Conservation (phyloP, 1,140 invertebrate genomes). For the Tribolium madens region DNA sequence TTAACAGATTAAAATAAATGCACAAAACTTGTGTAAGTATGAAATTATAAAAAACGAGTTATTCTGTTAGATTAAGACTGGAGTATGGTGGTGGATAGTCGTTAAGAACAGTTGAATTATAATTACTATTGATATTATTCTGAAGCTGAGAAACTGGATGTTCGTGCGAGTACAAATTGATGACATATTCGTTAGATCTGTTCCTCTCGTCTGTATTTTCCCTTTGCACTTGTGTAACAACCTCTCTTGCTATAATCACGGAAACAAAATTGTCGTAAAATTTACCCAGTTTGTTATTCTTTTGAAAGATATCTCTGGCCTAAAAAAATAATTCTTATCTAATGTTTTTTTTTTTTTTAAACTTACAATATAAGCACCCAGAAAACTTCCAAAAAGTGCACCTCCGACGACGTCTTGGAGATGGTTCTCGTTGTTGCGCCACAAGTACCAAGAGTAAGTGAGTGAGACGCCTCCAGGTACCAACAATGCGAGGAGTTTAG, state of each 20-base stretch:
- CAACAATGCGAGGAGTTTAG: background rate
- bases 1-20: no score
- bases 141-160: background rate
- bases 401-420: conserved; percentile 1
- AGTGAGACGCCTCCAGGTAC: background rate
- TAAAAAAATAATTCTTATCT: background rate
- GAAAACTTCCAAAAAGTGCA: background rate
- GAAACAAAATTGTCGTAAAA: background rate
- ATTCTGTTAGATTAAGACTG: background rate
- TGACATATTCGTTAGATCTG: background rate
- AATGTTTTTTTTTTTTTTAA: background rate
- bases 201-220: background rate
- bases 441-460: background rate
- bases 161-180: background rate
- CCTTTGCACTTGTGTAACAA: background rate
- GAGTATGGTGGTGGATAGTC: conserved; percentile 3
- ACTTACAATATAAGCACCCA: background rate
- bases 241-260: background rate
- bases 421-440: conserved; percentile 6
- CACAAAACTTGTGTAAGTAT: no score
- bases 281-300: background rate
- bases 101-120: background rate
- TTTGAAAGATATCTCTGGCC: background rate
- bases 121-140: background rate
- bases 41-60: no score